Evolutionary conservation across 2,113 vertebrate species (phyloP), one percentile per base, ranked within the genome.

Genomic region (Pleuronectes platessa): DNA sequence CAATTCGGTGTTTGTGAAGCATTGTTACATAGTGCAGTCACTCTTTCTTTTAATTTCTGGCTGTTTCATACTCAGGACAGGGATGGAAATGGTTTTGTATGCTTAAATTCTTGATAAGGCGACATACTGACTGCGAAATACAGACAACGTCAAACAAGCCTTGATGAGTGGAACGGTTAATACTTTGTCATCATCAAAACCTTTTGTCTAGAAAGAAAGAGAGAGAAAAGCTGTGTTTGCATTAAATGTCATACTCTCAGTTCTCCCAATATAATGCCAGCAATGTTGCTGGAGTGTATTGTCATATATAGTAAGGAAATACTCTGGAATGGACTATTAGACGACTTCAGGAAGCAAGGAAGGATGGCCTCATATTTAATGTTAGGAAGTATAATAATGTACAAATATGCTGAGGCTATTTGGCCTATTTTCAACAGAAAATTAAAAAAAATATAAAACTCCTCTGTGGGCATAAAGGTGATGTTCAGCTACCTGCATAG

Each of bases 1-100:
- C 45, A n/a, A 35, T 69, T 76, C 69, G 56, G 8, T 76, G 51
- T 85, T 84, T 86, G 78, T 66, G 27, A 67, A 83, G 60, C 82
- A 84, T 77, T 88, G 61, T 83, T 70, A 56, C 61, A 67, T 74
- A 68, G 61, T 14, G 0, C 18, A 47, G 63, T 59, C 24, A 26
- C 35, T 26, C 2, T 23, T 27, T 37, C 13, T 72, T 53, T 61
- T 1, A 40, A 27, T 14, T 49, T 49, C 45, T 49, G 14, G 12
- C 56, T 59, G n/a, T 74, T 51, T 63, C 74, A 67, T 12, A 47
- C 14, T 0, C 12, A 3, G 53, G 13, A 2, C 2, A 37, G 35
- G 13, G 4, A 69, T 58, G 2, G 45, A 49, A 56, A 53, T 49
- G 45, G 15, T 81, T 83, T 75, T 81, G 21, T 78, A 64, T 49